Base-by-base conservation (phyloP, 2,888 invertebrate species). In the Leptothorax acervorum region DNA sequence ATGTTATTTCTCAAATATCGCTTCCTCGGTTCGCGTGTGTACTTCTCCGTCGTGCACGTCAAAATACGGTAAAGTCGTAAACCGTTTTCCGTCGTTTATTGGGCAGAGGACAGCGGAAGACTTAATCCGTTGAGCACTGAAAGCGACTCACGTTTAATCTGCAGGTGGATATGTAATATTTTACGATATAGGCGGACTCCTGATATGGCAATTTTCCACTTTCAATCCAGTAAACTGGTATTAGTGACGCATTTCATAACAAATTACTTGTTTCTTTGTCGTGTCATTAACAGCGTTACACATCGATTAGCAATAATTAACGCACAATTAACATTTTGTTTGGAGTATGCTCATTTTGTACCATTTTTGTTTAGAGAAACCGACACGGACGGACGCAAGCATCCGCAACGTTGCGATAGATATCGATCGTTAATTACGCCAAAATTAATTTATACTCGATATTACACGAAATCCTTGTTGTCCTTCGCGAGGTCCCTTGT, bases 391-490 rank as follows among this genome's bases (percentile, higher is more conserved):
- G 28, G 35, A 48, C 23, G 35, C 55, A 31, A 35, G 31, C 55
- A 45, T 28, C 55, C 55, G 55, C 39, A 35, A 51, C 63, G 63
- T 35, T n/a, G 78, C 57, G 74, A 73, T 73, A 18, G 35, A 35
- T 74, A 84, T 88, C 75, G 86, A 88, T 88, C 88, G 79, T 48
- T 51, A 35, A 55, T 83, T 66, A 66, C 39, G 53, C 51, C 53
- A 48, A 63, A 78, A 86, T 88, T 88, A 88, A 88, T 88, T 88
- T 88, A 88, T 84, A 86, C 76, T 74, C 48, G 57, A 79, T 79
- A 81, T 73, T 81, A 73, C 75, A 48, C 48, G 74, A 74, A 73
- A 74, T 81, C 74, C 79, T 81, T 60, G 79, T 60, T 71, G 74
- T 73, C 74, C 75, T 81, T 81, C 60, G 48, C 74, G 12, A 60